A percentile compares a stretch with the other conserved stretches of the same genome.
Evolutionary conservation across 2,888 invertebrate genomes (phyloP).

Genomic region (Elmis aenea): DNA sequence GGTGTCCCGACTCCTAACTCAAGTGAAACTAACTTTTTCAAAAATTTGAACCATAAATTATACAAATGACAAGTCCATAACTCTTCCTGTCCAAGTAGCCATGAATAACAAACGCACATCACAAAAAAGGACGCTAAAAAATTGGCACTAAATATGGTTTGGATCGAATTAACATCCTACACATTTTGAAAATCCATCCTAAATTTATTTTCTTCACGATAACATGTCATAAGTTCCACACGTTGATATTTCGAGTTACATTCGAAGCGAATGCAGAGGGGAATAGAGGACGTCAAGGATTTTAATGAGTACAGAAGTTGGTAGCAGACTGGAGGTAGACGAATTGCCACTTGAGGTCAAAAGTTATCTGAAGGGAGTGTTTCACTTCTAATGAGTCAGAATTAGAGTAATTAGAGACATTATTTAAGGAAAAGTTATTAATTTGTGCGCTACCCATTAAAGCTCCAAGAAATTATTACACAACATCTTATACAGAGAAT

Average conservation of each 20-base stretch:
- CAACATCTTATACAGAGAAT: no score
- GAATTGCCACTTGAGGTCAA: constrained; percentile 25
- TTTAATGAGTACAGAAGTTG: constrained; percentile 10
- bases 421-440: constrained; percentile 21
- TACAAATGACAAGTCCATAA: neutral
- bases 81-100: no score
- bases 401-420: constrained; percentile 23
- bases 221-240: neutral
- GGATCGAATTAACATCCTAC: no score
- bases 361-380: constrained; percentile 24
- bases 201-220: no score
- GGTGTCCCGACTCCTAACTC: neutral
- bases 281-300: constrained; percentile 4
- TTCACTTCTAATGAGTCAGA: constrained; percentile 26
- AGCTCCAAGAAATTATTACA: constrained; percentile 10
- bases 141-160: no score
- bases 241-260: neutral
- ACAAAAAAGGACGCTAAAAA: no score
- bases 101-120: no score
- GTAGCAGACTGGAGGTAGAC: constrained; percentile 19
- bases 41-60: neutral
- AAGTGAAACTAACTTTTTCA: neutral
- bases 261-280: constrained; percentile 6
- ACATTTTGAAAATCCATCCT: no score
- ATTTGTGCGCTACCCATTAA: constrained; percentile 18